Percentiles rank a stretch among this genome's conserved stretches.
Conservation (phyloP, 2,113 vertebrate species). For the Microtus montanus region DNA sequence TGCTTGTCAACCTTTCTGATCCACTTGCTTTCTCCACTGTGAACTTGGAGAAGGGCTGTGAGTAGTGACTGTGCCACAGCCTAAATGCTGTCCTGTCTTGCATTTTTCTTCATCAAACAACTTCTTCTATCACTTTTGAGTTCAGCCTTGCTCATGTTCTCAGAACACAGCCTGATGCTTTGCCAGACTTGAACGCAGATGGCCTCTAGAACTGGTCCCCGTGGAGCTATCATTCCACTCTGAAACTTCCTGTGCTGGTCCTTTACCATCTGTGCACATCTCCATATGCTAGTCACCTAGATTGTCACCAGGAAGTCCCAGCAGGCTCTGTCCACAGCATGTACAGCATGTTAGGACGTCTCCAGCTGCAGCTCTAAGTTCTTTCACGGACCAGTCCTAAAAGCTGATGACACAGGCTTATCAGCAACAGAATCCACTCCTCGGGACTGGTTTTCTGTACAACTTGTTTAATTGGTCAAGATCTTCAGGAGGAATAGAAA, state of each 20-base stretch:
- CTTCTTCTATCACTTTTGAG: not conserved
- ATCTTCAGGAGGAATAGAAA: not conserved
- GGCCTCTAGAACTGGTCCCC: not conserved
- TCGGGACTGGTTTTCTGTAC: not conserved
- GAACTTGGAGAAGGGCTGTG: not conserved
- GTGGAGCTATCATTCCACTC: not conserved
- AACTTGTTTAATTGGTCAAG: not conserved
- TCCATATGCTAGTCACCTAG: too few relatives aligned
- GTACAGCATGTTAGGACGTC: not conserved
- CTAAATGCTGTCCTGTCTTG: not conserved
- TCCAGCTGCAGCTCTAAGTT: not conserved
- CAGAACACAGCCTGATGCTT: not conserved
- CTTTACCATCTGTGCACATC: rapidly evolving
- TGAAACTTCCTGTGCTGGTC: not conserved
- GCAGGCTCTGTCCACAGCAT: too few relatives aligned
- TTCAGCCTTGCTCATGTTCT: not conserved
- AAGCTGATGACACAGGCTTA: not conserved
- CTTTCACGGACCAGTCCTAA: not conserved
- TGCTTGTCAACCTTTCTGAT: not conserved
- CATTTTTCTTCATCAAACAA: not conserved
- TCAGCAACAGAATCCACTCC: not conserved
- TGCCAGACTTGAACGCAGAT: not conserved
- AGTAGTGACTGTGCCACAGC: not conserved
- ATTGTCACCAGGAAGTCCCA: not conserved
- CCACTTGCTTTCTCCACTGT: not conserved